phyloP scores from a whole-genome alignment of 2,113 vertebrate species.

The Helogale parvula region DNA sequence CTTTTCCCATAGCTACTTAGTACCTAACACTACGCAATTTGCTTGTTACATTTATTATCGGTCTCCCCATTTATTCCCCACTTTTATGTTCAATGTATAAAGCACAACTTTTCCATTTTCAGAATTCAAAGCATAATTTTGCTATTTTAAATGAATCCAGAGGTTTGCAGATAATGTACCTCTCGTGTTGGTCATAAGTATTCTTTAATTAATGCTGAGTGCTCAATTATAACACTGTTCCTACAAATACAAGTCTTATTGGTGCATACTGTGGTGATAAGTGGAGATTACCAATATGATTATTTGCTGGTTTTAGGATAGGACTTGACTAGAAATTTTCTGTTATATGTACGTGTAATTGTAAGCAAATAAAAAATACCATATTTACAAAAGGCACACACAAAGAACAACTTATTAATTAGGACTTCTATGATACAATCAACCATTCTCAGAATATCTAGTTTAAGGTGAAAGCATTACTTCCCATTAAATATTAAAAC shows the following conservation, averaged over 20 bases:
- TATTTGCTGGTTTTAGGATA: constrained; percentile 30
- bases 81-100: constrained; percentile 14
- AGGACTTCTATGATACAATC: neutral
- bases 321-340: neutral
- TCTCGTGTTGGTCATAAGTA: neutral
- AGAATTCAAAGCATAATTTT: constrained; percentile 43
- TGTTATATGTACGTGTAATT: neutral
- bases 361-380: neutral
- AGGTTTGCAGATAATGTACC: neutral
- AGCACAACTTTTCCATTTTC: constrained; percentile 14
- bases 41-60: constrained; percentile 19
- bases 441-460: constrained; percentile 3
- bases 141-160: constrained; percentile 41
- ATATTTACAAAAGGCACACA: constrained; percentile 20
- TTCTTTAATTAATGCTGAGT: neutral
- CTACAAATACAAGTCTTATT: neutral
- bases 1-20: neutral
- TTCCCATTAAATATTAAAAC: constrained; percentile 51
- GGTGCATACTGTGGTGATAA: neutral
- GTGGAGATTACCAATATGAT: neutral
- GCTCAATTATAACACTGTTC: neutral
- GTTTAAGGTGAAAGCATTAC: constrained; percentile 16
- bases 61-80: neutral
- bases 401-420: constrained; percentile 31
- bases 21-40: neutral